Percentiles rank a stretch among this genome's conserved stretches.
Evolutionary conservation across 2,888 invertebrate genomes (phyloP).

Genomic region (Monochamus alternatus): DNA sequence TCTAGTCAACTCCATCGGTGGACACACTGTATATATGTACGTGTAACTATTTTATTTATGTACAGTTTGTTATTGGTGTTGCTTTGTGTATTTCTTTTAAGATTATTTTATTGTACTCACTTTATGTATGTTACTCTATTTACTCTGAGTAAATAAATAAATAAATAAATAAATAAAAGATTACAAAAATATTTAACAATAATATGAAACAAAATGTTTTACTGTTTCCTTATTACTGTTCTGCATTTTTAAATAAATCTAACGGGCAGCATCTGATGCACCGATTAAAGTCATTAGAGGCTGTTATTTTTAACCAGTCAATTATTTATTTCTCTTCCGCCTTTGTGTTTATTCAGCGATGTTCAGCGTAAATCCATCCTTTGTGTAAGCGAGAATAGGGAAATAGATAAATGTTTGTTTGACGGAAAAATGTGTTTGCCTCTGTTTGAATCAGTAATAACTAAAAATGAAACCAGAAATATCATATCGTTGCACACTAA

Average conservation of each 20-base stretch:
- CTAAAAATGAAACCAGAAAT: not conserved
- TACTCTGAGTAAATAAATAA: too few species aligned
- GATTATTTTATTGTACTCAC: too few species aligned
- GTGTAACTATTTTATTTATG: too few species aligned
- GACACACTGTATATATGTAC: too few species aligned
- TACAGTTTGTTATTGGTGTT: too few species aligned
- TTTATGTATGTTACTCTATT: too few species aligned
- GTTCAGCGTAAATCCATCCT: not conserved
- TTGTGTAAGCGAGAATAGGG: not conserved
- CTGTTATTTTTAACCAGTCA: not conserved
- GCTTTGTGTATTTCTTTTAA: too few species aligned
- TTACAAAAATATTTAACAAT: too few species aligned
- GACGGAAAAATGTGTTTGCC: not conserved
- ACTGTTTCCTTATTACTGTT: not conserved
- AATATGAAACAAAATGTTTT: too few species aligned
- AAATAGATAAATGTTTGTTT: conserved; percentile 6
- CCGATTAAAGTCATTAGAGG: not conserved
- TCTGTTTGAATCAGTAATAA: not conserved
- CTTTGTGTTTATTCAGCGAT: not conserved
- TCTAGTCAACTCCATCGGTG: too few species aligned
- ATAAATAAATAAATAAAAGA: too few species aligned
- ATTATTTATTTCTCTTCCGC: conserved; percentile 4
- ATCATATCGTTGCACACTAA: not conserved
- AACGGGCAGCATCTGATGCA: not conserved
- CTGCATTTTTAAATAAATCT: not conserved